Evolutionary conservation across 2,888 invertebrate genomes (phyloP).

Genomic region (Conomelus anceps): DNA sequence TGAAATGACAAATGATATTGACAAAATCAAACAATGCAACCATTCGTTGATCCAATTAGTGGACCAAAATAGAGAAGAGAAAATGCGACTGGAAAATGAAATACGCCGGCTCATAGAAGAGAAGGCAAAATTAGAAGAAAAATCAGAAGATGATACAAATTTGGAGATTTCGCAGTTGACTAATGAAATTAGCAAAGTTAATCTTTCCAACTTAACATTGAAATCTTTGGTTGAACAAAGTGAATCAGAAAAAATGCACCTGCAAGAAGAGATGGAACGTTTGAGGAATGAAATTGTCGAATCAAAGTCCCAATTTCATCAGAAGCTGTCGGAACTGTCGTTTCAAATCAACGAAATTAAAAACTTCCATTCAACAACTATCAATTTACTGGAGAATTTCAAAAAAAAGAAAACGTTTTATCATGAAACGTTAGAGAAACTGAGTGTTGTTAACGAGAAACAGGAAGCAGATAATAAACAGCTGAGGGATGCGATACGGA

Average conservation of each 20-base stretch:
- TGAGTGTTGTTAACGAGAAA: not conserved
- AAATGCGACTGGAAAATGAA: not conserved
- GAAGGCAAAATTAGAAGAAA: no score
- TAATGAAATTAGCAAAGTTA: no score
- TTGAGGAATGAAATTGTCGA: not conserved
- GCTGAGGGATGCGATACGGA: not conserved
- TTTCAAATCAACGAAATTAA: not conserved
- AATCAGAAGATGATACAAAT: no score
- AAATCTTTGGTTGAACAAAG: no score
- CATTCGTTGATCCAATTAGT: not conserved
- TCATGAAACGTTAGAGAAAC: not conserved
- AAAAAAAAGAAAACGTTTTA: not conserved
- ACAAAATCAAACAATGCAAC: not conserved
- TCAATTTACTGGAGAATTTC: not conserved
- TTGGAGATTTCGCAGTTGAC: no score
- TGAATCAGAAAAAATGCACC: no score
- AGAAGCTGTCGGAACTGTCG: not conserved
- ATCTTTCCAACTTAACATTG: no score
- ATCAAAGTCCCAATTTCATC: not conserved
- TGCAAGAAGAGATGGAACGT: not conserved
- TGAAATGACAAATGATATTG: not conserved
- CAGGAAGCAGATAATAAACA: not conserved
- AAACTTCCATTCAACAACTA: not conserved
- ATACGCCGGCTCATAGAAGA: no score
- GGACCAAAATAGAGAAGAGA: not conserved